phyloP scores from a whole-genome alignment of 2,113 vertebrate species.

The Ploceus nigricollis region DNA sequence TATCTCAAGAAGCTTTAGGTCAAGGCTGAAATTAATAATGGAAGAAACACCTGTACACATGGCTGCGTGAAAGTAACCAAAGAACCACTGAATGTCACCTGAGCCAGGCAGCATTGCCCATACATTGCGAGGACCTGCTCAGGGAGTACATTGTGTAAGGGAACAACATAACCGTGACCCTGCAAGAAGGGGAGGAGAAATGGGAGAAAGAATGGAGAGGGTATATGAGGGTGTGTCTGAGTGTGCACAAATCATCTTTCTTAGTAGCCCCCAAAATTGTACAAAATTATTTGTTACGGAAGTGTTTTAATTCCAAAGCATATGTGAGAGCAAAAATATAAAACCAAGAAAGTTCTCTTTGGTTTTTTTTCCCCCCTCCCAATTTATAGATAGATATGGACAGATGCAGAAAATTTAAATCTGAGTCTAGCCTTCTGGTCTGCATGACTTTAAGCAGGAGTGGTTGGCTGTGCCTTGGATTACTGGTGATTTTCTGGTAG shows the following conservation, averaged over 20 bases:
- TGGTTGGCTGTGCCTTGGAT: background rate
- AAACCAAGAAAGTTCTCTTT: background rate
- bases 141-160: background rate
- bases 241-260: background rate
- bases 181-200: background rate
- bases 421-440: background rate
- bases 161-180: background rate
- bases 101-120: background rate
- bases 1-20: background rate
- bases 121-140: background rate
- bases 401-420: background rate
- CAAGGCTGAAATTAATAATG: background rate
- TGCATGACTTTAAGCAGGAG: background rate
- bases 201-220: background rate
- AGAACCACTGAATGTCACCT: background rate
- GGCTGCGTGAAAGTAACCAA: background rate
- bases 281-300: background rate
- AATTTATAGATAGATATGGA: background rate
- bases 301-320: background rate
- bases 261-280: background rate
- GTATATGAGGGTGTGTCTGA: background rate
- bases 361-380: rapidly evolving
- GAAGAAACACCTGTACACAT: background rate
- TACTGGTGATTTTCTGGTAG: background rate
- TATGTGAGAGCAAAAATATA: background rate